phyloP scores from a whole-genome alignment of 2,113 vertebrate genomes.

The Leiothrix lutea region DNA sequence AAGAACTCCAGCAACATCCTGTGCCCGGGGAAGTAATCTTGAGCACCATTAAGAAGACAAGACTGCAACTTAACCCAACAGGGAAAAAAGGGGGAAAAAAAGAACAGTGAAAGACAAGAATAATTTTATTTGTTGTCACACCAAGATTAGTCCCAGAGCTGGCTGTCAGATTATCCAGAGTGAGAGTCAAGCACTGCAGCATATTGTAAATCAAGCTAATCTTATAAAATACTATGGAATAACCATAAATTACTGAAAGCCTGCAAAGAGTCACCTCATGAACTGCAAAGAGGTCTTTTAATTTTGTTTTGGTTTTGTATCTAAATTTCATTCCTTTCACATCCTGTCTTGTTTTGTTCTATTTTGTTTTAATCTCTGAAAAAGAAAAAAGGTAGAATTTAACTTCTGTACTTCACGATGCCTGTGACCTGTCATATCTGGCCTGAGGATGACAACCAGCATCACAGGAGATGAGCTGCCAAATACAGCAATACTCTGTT shows the following conservation, averaged over 20 bases:
- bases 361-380: not conserved
- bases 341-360: not conserved
- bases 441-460: not conserved
- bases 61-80: not conserved
- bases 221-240: not conserved
- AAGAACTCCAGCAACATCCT: not conserved
- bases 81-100: too few relatives aligned
- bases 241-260: constrained; percentile 33
- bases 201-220: not conserved
- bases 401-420: not conserved
- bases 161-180: not conserved
- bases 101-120: not conserved
- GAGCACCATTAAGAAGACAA: not conserved
- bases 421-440: not conserved
- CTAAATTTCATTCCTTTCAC: constrained; percentile 3
- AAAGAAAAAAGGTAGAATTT: not conserved
- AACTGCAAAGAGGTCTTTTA: not conserved
- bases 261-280: not conserved
- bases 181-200: not conserved
- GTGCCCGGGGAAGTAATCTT: not conserved
- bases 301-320: not conserved
- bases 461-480: not conserved
- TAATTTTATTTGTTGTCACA: not conserved
- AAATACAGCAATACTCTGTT: not conserved
- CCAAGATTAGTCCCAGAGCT: constrained; percentile 1